phyloP scores from a whole-genome alignment of 2,797 vertebrate genomes.

The Astyanax mexicanus region DNA sequence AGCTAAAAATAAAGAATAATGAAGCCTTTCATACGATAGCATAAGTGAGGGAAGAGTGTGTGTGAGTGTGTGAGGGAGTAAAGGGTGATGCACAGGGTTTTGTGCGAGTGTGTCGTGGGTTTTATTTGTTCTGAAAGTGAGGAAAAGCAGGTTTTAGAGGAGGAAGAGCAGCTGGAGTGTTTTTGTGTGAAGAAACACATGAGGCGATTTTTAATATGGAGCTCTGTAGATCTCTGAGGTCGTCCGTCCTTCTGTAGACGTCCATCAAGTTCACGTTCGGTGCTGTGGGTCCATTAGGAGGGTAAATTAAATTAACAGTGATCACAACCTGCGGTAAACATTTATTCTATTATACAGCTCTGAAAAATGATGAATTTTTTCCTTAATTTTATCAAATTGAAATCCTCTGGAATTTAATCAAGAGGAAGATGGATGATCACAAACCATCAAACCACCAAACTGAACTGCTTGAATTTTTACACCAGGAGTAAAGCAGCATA shows the following conservation, averaged over 20 bases:
- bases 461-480: too few species aligned
- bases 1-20: conserved; percentile 62
- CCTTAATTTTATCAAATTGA: too few species aligned
- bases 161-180: conserved; percentile 5
- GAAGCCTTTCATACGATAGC: conserved; percentile 60
- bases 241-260: not conserved
- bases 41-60: conserved; percentile 32
- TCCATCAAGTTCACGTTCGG: not conserved
- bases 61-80: conserved; percentile 46
- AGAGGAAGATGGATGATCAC: too few species aligned
- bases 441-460: too few species aligned
- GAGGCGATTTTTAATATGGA: not conserved
- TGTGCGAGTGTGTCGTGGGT: conserved; percentile 15
- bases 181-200: conserved; percentile 6
- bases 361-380: too few species aligned
- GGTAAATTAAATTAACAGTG: too few species aligned
- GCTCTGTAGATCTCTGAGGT: not conserved
- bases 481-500: too few species aligned
- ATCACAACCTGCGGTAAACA: too few species aligned
- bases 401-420: too few species aligned
- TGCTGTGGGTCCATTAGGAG: not conserved
- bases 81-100: conserved; percentile 46
- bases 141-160: not conserved
- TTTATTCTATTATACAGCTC: too few species aligned
- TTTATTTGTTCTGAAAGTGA: conserved; percentile 7